Percentiles rank a stretch among this genome's conserved stretches.
Evolutionary conservation across 1,140 invertebrate species (phyloP).

Genomic region (Drosophila funebris): DNA sequence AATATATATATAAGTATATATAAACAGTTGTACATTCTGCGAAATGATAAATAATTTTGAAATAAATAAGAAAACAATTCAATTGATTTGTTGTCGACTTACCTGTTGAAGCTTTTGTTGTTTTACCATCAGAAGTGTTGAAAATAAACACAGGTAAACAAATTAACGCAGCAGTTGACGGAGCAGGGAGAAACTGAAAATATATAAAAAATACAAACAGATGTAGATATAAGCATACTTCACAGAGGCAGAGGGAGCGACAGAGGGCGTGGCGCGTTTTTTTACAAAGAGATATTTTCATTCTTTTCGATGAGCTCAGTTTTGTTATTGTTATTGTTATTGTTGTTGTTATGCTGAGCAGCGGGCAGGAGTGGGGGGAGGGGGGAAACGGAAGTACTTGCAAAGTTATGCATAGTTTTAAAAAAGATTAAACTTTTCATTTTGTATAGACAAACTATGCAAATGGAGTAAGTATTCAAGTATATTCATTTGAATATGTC

Average conservation of each 20-base stretch:
- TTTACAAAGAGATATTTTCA: conserved; percentile 44
- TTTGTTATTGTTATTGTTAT: conserved; percentile 60
- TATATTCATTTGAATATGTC: conserved; percentile 22
- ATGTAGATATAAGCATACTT: conserved; percentile 43
- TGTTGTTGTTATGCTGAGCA: conserved; percentile 50
- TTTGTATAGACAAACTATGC: conserved; percentile 42
- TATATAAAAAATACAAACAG: conserved; percentile 51
- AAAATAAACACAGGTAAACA: conserved; percentile 75
- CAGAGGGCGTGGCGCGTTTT: conserved; percentile 30
- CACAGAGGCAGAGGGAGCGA: background rate
- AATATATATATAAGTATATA: conserved; percentile 7
- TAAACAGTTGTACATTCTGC: conserved; percentile 8
- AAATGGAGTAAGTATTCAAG: conserved; percentile 45
- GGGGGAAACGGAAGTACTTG: conserved; percentile 40
- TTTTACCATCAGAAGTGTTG: conserved; percentile 36
- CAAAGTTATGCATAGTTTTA: conserved; percentile 46
- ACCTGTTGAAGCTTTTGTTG: conserved; percentile 27
- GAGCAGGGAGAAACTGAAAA: conserved; percentile 18
- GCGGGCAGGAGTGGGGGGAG: background rate
- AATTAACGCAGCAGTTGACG: conserved; percentile 45
- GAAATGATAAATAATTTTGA: too few species aligned
- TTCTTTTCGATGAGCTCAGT: conserved; percentile 72
- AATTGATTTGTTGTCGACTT: conserved; percentile 57
- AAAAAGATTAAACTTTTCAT: conserved; percentile 10
- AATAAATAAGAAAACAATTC: conserved; percentile 32